Evolutionary conservation across 2,797 vertebrate genomes (phyloP), one percentile per base, ranked within the genome.

Genomic region (Xerus rutilus): DNA sequence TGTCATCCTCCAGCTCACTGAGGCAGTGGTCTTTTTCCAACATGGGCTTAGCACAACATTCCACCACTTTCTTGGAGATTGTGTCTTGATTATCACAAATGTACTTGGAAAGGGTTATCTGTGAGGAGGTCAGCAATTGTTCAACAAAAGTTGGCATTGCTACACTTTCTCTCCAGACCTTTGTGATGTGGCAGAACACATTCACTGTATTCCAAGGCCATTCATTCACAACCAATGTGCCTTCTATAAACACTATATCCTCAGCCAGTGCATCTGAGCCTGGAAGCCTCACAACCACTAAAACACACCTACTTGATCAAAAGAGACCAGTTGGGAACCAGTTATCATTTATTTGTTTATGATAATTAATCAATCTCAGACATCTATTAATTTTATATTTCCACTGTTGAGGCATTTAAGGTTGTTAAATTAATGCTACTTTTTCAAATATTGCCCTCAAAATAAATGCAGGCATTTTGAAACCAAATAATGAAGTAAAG

Each of bases 51-150:
- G 82, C 95, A 0, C 98, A 98, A 92, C 98, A 98, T 4, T 35
- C 0, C 45, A 97, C 95, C 93, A 98, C 35, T 96, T 98, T 98
- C 9, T 82, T 94, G 39, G 98, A 98, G 87, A 98, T 65, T 54
- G 73, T 0, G 0, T 97, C 98, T 25, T 97, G 96, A 77, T 98
- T 94, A 0, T 97, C 92, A 95, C 98, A 98, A 0, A 98, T 0
- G 0, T 98, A 92, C 3, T 5, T 32, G 25, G 82, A 0, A 0
- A 98, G 10, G 2, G 97, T 84, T 0, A 62, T 95, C 98, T 98
- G 91, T n/a, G 91, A 93, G 18, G 78, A 70, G 92, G 86, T 88
- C 85, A 52, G 28, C 81, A 84, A 69, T 47, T 49, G 25, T 54
- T 95, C 73, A 70, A 15, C 21, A n/a, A 21, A 81, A 93, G 70